These are phyloP conservation scores for Drosophila pegasa DNA, from an alignment of 2,888 invertebrate species.

Conservation along the genomic window DNA sequence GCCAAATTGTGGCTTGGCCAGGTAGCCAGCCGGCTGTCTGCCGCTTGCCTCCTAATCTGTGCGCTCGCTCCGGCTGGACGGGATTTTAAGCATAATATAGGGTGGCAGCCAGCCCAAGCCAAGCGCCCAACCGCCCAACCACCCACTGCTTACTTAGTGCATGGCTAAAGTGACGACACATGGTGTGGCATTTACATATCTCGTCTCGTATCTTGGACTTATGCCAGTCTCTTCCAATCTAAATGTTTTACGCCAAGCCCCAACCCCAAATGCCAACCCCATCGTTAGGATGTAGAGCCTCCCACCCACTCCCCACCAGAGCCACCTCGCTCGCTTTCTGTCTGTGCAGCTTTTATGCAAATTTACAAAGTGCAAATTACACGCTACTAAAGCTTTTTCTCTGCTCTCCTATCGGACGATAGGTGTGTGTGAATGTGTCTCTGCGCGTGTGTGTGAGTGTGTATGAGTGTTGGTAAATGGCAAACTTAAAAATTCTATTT, in stretches of 20 bases:
- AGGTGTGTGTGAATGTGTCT: slow-evolving; percentile 23
- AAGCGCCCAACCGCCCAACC: not conserved
- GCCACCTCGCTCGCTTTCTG: not conserved
- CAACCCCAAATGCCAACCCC: not conserved
- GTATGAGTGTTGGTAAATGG: slow-evolving; percentile 70
- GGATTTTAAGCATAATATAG: slow-evolving; percentile 49
- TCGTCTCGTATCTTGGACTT: slow-evolving; percentile 77
- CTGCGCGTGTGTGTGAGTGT: slow-evolving; percentile 26
- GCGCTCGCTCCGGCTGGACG: slow-evolving; percentile 28
- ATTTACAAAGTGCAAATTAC: slow-evolving; percentile 83
- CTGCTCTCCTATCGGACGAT: slow-evolving; percentile 60
- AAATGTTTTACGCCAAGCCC: slow-evolving; percentile 20
- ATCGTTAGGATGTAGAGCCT: slow-evolving; percentile 1
- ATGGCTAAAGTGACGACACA: slow-evolving; percentile 72
- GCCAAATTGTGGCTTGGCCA: slow-evolving; percentile 61
- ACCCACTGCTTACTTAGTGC: slow-evolving; percentile 47
- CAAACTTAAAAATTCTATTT: slow-evolving; percentile 82
- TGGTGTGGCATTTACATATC: slow-evolving; percentile 78
- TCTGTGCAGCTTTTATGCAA: slow-evolving; percentile 77
- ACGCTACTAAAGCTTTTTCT: slow-evolving; percentile 80
- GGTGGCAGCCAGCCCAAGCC: not conserved
- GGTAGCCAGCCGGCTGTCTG: slow-evolving; percentile 17
- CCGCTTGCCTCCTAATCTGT: slow-evolving; percentile 39
- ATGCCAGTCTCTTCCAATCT: slow-evolving; percentile 65
- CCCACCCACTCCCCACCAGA: not conserved